Evolutionary conservation across 2,888 invertebrate species (phyloP).

Genomic region (Dugesia japonica): DNA sequence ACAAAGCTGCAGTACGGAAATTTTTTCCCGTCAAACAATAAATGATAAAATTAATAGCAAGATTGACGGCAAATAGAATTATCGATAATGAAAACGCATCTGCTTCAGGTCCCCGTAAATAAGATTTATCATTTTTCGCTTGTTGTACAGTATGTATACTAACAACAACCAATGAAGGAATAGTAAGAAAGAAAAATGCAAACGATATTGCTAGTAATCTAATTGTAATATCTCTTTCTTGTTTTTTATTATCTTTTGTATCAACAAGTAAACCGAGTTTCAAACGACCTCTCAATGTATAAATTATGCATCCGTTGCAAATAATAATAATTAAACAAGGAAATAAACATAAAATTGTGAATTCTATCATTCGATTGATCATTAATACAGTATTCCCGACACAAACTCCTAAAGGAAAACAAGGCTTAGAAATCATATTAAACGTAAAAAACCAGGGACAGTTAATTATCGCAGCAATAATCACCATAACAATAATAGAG

Average conservation of each 20-base stretch:
- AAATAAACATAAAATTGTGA: conserved; percentile 21
- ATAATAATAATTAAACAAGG: conserved; percentile 28
- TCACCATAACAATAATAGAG: conserved; percentile 22
- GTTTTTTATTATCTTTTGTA: not conserved
- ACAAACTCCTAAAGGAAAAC: not conserved
- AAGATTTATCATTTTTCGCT: not conserved
- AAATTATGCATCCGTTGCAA: conserved; percentile 26
- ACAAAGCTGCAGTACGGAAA: conserved; percentile 29
- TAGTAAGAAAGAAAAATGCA: conserved; percentile 32
- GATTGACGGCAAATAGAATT: conserved; percentile 29
- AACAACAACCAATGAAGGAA: conserved; percentile 24
- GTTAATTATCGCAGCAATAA: conserved; percentile 25
- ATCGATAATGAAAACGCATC: conserved; percentile 29
- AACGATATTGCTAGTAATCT: conserved; percentile 28
- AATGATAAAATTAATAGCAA: conserved; percentile 28
- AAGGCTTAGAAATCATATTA: not conserved
- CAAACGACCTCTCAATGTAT: not conserved
- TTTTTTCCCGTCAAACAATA: conserved; percentile 32
- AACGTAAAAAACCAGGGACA: conserved; percentile 29
- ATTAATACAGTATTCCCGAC: conserved; percentile 1
- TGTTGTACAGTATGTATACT: conserved; percentile 20
- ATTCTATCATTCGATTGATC: conserved; percentile 28
- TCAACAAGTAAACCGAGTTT: not conserved
- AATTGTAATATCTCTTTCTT: conserved; percentile 20
- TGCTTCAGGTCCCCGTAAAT: conserved; percentile 21